Base-by-base conservation (phyloP, 2,888 invertebrate species). In the Eurytoma adleriae region DNA sequence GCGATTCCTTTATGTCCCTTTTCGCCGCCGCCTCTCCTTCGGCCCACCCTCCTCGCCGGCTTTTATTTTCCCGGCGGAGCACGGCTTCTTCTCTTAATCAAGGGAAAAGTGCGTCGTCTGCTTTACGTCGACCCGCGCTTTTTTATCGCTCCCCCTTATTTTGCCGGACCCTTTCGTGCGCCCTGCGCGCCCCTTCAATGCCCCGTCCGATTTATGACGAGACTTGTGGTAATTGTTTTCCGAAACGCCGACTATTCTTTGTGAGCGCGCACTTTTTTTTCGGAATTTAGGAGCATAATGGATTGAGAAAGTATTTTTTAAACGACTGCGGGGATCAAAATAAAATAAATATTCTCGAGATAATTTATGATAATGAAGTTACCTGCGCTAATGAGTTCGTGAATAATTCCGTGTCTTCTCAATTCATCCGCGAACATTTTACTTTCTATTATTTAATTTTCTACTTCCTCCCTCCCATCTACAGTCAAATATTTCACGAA, bases 61-160 rank as follows among this genome's bases (percentile, higher is more conserved):
- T 57, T 71, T 77, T 70, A 62, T 78, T 72, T 78, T 64, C 59
- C 20, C 20, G 10, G 48, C 24, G 18, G 30, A 14, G 27, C 27
- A n/a, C 50, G 18, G 40, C n/a, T 64, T 12, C 64, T 30, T 78
- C 68, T 80, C 76, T 79, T 82, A 82, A 82, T 82, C 79, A 79
- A 82, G 79, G 71, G 59, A 79, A 82, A 82, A 79, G 79, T 79
- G 79, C 79, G 76, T 74, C 71, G 74, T 50, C 73, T 61, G 74
- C 61, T 71, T 71, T 71, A 27, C 76, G 76, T 76, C 59, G 64
- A 66, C 62, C 59, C 61, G 59, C 30, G 64, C 62, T 52, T 81
- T 78, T 79, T 80, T 73, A 77, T 73, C 77, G 73, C 59, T 18
- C 73, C 40, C 40, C 40, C 40, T 40, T 40, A 40, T 4, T 40